Percentiles rank a stretch among this genome's conserved stretches.
phyloP scores from a whole-genome alignment of 2,113 vertebrate genomes.

The Sclerurus mexicanus region DNA sequence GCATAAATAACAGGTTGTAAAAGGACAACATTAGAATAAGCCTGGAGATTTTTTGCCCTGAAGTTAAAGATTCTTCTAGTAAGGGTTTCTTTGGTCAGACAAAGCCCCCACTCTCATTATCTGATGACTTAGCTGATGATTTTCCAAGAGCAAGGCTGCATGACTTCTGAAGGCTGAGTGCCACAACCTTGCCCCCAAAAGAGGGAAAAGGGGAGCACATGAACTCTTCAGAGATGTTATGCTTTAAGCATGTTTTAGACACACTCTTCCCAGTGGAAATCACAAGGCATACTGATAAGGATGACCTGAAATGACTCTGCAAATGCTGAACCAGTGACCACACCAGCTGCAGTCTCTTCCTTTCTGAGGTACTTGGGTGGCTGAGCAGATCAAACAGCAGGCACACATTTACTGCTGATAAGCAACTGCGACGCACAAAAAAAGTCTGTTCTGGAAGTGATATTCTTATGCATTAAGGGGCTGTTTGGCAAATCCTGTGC shows the following conservation, averaged over 20 bases:
- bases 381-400: background rate
- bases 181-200: background rate
- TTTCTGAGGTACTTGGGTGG: background rate
- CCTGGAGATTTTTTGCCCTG: background rate
- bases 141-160: background rate
- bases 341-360: background rate
- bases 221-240: background rate
- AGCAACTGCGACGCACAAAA: background rate
- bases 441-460: background rate
- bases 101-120: background rate
- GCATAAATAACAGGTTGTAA: background rate
- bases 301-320: background rate
- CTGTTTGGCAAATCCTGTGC: background rate
- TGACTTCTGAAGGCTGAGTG: background rate
- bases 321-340: background rate
- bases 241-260: background rate
- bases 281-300: background rate
- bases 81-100: background rate
- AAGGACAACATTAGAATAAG: background rate
- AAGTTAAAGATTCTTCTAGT: background rate
- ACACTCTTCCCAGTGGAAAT: background rate
- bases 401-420: background rate
- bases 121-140: background rate
- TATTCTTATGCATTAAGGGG: background rate
- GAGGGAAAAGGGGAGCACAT: fast-evolving